Percentiles rank a stretch among this genome's conserved stretches.
Conservation (phyloP, 1,140 invertebrate species). For the Lethocerus indicus region DNA sequence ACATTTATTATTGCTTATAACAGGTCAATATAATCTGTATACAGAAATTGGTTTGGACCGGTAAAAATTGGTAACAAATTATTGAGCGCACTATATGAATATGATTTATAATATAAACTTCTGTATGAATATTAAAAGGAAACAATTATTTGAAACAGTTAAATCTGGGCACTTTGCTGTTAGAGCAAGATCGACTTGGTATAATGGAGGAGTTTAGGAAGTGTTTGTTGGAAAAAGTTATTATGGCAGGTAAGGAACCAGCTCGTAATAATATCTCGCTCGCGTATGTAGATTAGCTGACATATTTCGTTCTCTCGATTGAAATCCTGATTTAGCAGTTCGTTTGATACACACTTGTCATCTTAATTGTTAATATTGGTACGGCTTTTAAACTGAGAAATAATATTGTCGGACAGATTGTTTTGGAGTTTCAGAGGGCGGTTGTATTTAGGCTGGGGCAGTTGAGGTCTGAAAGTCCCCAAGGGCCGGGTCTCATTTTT, state of each 20-base stretch:
- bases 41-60: too few relatives aligned
- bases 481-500: slow-evolving; percentile 80
- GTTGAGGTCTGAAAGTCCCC: slow-evolving; percentile 44
- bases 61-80: too few relatives aligned
- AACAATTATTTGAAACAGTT: too few relatives aligned
- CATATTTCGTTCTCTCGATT: not conserved
- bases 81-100: too few relatives aligned
- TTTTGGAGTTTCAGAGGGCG: slow-evolving; percentile 61
- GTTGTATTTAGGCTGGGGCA: slow-evolving; percentile 58
- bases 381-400: not conserved
- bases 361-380: not conserved
- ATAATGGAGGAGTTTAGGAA: not conserved
- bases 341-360: not conserved
- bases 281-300: not conserved
- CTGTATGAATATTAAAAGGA: too few relatives aligned
- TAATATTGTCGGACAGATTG: slow-evolving; percentile 32
- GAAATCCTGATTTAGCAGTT: not conserved
- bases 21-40: too few relatives aligned
- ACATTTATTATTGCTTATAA: too few relatives aligned
- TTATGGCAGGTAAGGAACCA: not conserved
- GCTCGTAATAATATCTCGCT: not conserved
- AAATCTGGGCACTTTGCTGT: too few relatives aligned
- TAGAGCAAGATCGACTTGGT: too few relatives aligned
- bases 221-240: not conserved
- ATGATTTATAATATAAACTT: too few relatives aligned